These are phyloP conservation scores for Nymphicus hollandicus DNA, from an alignment of 2,113 vertebrate species.

Conservation along the genomic window DNA sequence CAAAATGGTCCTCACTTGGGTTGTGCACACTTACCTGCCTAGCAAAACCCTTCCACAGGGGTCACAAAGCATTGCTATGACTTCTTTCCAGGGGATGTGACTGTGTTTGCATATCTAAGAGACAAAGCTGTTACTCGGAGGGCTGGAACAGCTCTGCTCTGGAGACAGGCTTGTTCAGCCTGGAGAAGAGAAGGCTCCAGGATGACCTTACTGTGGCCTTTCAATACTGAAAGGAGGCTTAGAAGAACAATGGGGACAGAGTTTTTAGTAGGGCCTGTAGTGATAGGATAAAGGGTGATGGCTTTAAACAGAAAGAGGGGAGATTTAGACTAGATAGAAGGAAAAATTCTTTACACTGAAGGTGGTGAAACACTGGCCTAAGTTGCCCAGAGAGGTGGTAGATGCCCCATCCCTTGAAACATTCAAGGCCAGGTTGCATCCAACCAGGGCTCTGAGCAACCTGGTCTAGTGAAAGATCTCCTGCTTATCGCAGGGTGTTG, in stretches of 20 bases:
- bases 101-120: neutral
- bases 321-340: neutral
- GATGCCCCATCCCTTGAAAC: neutral
- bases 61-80: neutral
- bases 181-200: neutral
- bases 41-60: neutral
- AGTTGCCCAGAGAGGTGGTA: too few species aligned
- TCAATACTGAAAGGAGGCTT: neutral
- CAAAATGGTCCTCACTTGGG: neutral
- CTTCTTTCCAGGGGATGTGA: neutral
- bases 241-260: neutral
- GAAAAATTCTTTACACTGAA: neutral
- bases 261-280: neutral
- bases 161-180: neutral
- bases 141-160: neutral
- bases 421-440: neutral
- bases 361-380: neutral
- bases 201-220: neutral
- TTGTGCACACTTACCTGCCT: fast-evolving
- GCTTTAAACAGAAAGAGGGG: neutral
- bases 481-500: neutral
- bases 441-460: neutral
- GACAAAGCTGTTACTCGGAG: neutral
- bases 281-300: neutral
- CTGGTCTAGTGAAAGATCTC: neutral